phyloP scores from a whole-genome alignment of 2,797 vertebrate genomes.

The Podargus strigoides region DNA sequence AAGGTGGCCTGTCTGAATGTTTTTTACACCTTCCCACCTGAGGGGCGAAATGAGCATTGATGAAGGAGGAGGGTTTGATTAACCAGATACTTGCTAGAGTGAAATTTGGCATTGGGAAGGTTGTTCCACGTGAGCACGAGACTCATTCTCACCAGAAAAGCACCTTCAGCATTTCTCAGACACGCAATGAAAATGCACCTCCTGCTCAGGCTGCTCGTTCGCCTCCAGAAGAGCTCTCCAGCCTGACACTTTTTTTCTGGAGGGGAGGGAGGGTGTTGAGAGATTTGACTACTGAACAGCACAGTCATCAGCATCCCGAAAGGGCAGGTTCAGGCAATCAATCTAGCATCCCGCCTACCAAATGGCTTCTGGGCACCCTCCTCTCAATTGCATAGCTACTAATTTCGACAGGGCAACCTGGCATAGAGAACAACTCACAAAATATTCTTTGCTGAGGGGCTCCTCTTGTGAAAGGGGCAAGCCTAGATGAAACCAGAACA shows the following conservation, averaged over 20 bases:
- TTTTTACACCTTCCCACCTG: not conserved
- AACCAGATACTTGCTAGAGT: not conserved
- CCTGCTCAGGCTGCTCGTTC: not conserved
- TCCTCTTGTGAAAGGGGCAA: not conserved
- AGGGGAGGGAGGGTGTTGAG: constrained; percentile 33
- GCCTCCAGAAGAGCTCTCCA: constrained; percentile 28
- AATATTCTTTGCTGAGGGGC: not conserved
- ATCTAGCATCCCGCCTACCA: not conserved
- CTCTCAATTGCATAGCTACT: not conserved
- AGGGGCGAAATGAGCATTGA: not conserved
- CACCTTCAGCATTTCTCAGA: constrained; percentile 20
- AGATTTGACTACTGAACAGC: constrained; percentile 18
- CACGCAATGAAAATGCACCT: not conserved
- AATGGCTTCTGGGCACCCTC: constrained; percentile 34
- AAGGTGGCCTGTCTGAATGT: not conserved
- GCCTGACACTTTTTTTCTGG: constrained; percentile 19
- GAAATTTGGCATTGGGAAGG: not conserved
- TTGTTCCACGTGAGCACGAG: not conserved
- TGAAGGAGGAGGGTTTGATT: not conserved
- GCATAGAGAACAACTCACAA: not conserved
- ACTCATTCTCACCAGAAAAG: constrained; percentile 9
- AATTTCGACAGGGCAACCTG: not conserved
- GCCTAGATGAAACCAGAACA: not conserved
- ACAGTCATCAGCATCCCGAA: constrained; percentile 10
- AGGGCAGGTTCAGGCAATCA: constrained; percentile 52